Evolutionary conservation across 2,797 vertebrate genomes (phyloP), one percentile per base, ranked within the genome.

Genomic region (Bryconaethiops microstoma): DNA sequence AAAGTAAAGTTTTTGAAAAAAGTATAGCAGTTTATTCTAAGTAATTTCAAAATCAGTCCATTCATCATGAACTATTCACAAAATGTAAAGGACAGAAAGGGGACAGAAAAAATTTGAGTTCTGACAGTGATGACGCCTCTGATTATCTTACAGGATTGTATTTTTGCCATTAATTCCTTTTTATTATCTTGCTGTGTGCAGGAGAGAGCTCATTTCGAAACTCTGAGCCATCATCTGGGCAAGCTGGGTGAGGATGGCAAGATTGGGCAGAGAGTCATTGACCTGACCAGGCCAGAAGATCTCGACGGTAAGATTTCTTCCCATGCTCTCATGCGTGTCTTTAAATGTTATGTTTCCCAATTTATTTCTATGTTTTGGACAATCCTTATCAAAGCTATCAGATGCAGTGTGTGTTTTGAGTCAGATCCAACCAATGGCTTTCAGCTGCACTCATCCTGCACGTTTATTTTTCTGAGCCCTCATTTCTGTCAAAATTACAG

Each of bases 201-300:
- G 98, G 97, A 99, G 91, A 96, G 97, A 93, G 91, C 95, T 16
- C 97, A 97, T 86, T 99, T 96, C 90, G 98, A 99, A 86, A 98
- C 93, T 91, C 88, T 99, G 82, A 95, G 96, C 48, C 94, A 96
- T 57, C 98, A 96, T 80, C 92, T 99, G 86, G 95, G 96, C 73
- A 99, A 99, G 86, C 92, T 97, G 81, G 95, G 87, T 54, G 98
- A 99, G 84, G 98, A 99, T 50, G 97, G 95, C 77, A 99, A 99
- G 92, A 90, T 99, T 78, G 97, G 97, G 77, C 97, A 97, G 19
- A 94, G 98, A 88, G 97, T 99, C 86, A 99, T 99, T 2, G 98
- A 99, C 89, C 96, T 99, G 71, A 99, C 98, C 83, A 95, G 97
- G 88, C 98, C 98, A n/a, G 98, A 99, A 90, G 98, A 99, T 80